phyloP scores from a whole-genome alignment of 1,140 invertebrate genomes.

The Delia radicum region DNA sequence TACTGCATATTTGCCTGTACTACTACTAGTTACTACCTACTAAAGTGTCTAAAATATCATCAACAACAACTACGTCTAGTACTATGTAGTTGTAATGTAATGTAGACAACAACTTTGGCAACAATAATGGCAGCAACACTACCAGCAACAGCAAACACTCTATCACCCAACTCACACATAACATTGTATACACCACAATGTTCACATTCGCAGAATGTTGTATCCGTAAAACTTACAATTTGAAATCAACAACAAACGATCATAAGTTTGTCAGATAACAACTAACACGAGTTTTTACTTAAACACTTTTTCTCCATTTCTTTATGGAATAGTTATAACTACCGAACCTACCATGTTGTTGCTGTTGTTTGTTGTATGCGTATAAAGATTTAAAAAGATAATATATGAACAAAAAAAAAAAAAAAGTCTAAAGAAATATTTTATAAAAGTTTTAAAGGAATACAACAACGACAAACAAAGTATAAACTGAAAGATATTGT shows the following conservation, averaged over 20 bases:
- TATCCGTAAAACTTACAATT: not conserved
- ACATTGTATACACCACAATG: too few relatives aligned
- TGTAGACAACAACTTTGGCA: not conserved
- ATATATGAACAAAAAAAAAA: not conserved
- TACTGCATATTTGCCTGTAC: not conserved
- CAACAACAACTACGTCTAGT: not conserved
- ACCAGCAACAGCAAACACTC: not conserved
- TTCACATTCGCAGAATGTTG: too few relatives aligned
- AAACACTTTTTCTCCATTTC: constrained; percentile 11
- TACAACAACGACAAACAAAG: not conserved
- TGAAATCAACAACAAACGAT: constrained; percentile 23
- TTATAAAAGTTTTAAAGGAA: not conserved
- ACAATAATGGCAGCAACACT: not conserved
- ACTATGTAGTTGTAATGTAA: not conserved
- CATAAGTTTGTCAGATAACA: constrained; percentile 24
- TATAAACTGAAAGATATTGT: not conserved
- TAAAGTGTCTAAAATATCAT: constrained; percentile 23
- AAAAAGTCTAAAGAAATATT: constrained; percentile 3
- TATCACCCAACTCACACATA: too few relatives aligned
- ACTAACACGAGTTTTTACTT: constrained; percentile 23
- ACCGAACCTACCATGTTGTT: not conserved
- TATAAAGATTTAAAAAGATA: constrained; percentile 13
- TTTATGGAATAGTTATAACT: not conserved
- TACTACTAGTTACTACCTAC: not conserved
- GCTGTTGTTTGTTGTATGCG: constrained; percentile 13